Conservation (phyloP, 2,888 invertebrate species). For the Lordiphosa fenestrarum region DNA sequence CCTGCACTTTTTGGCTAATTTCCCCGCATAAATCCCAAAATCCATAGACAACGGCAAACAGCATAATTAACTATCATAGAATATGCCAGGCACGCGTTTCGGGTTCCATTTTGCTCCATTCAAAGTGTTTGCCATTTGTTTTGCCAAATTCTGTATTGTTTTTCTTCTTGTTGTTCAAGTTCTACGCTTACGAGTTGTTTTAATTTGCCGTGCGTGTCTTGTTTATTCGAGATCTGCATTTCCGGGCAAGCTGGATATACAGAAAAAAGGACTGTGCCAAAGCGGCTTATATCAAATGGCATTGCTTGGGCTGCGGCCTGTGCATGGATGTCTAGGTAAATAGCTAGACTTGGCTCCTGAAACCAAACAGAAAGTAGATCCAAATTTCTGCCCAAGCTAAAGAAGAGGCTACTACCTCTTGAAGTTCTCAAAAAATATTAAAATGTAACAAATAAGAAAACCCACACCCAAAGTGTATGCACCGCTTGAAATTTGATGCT, state of each 20-base stretch:
- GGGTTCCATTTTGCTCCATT: conserved; percentile 31
- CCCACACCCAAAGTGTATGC: too few relatives aligned
- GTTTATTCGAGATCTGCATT: conserved; percentile 50
- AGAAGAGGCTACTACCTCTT: too few relatives aligned
- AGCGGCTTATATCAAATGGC: too few relatives aligned
- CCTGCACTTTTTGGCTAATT: conserved; percentile 56
- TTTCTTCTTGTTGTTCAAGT: conserved; percentile 9
- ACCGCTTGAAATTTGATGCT: too few relatives aligned
- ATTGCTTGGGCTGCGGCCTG: too few relatives aligned
- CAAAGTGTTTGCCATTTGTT: conserved; percentile 40
- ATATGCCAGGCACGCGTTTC: conserved; percentile 60
- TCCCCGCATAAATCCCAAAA: conserved; percentile 36
- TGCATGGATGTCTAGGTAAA: too few relatives aligned
- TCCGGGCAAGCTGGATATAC: neutral
- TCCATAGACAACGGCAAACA: conserved; percentile 26
- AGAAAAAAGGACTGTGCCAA: too few relatives aligned
- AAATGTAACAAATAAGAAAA: too few relatives aligned
- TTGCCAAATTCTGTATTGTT: conserved; percentile 19
- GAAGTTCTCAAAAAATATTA: too few relatives aligned
- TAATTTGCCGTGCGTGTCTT: conserved; percentile 63
- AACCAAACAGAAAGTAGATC: too few relatives aligned
- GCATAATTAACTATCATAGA: conserved; percentile 72
- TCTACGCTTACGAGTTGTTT: conserved; percentile 53
- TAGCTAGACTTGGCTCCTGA: too few relatives aligned
- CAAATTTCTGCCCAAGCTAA: too few relatives aligned